Evolutionary conservation across 2,113 vertebrate genomes (phyloP), one percentile per base, ranked within the genome.

Genomic region (Oryzias javanicus): DNA sequence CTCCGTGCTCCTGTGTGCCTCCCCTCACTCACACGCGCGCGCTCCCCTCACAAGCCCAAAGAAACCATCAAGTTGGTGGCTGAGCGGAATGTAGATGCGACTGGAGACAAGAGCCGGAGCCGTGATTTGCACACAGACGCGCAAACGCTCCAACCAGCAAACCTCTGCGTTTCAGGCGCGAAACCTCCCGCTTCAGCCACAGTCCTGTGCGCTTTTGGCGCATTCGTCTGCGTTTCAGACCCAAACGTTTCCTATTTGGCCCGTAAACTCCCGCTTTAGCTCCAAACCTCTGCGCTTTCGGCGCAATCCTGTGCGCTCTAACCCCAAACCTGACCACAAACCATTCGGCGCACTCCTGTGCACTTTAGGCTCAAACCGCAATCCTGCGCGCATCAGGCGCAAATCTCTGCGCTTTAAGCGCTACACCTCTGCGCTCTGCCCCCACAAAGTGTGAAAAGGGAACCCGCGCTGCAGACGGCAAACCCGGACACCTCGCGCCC

Each of bases 61-160:
- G 89, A 88, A 88, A 88, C 78, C 88, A 78, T 86, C 82, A 91
- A 91, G 80, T 92, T 90, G 81, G 83, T 69, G 88, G 74, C 88
- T 92, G 91, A 92, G 89, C 82, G 74, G 91, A 92, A 92, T 92
- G 89, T 87, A 90, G 89, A 92, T 92, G 89, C 74, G 85, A 67
- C 63, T 42, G 62, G 72, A 87, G 82, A 83, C 81, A 77, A 80
- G 75, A 89, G 82, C 78, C 57, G 60, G 60, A 70, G 76, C 80
- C 74, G 82, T 74, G 78, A 88, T 84, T 74, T 78, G 82, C 88
- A 84, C 84, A 67, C 42, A 72, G 67, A 67, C 68, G 53, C 49
- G 29, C 18, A 10, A 49, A 42, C 29, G 56, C 74, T 75, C 60
- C 67, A 27, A 27, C 25, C 25, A 42, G 63, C 48, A 49, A 62